A percentile compares a stretch with the other conserved stretches of the same genome.
These are phyloP conservation scores for Rattus rattus DNA, from an alignment of 2,113 vertebrate species.

Conservation along the genomic window DNA sequence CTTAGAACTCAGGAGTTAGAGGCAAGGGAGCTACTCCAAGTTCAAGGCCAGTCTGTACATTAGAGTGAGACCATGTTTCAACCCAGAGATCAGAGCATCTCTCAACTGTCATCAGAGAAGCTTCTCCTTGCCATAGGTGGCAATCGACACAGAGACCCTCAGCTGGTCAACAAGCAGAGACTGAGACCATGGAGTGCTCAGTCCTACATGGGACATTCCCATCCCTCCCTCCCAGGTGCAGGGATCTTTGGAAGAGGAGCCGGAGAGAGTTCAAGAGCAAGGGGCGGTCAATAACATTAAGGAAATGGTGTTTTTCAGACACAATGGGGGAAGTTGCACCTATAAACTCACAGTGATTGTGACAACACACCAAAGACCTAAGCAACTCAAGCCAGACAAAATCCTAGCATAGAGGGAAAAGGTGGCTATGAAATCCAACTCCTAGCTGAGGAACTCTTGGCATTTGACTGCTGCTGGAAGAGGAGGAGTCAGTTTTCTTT, in stretches of 20 bases:
- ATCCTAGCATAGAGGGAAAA: background rate
- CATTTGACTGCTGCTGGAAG: background rate
- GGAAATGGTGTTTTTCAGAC: background rate
- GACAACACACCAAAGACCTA: background rate
- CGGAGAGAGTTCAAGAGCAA: background rate
- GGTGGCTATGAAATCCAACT: background rate
- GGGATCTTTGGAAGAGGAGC: background rate
- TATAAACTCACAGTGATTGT: background rate
- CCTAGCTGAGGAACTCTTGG: background rate
- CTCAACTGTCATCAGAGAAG: background rate
- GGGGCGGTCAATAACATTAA: background rate
- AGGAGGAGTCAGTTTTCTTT: background rate
- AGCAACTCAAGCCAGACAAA: background rate
- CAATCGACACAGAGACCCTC: background rate
- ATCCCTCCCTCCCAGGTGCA: background rate
- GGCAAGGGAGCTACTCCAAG: background rate
- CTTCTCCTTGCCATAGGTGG: background rate
- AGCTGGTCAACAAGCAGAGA: background rate
- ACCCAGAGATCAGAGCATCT: background rate
- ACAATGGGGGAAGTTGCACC: background rate
- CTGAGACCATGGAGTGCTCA: background rate
- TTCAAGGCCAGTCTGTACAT: background rate
- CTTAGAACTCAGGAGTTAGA: background rate
- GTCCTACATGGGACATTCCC: background rate
- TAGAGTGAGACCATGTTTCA: background rate